Evolutionary conservation across 2,888 invertebrate species (phyloP).

Genomic region (Camponotus fellah): DNA sequence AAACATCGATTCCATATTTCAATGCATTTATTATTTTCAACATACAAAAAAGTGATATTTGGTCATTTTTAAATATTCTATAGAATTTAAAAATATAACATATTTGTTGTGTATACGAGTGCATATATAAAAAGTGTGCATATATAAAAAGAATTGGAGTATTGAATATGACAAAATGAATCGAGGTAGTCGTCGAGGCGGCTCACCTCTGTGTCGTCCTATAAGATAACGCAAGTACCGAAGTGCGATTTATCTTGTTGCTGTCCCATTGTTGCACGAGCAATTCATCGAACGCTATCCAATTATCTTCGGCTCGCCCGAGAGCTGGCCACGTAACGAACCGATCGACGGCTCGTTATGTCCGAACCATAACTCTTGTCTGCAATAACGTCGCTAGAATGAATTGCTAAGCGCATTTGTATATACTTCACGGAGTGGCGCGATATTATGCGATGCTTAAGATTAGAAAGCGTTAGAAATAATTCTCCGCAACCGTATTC

Average conservation of each 20-base stretch:
- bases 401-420: conserved; percentile 66
- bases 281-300: conserved; percentile 70
- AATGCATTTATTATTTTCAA: not conserved
- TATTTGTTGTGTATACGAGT: not conserved
- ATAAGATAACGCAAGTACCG: conserved; percentile 1
- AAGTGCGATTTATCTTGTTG: conserved; percentile 62
- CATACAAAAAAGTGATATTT: not conserved
- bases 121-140: not conserved
- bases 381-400: conserved; percentile 70
- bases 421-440: conserved; percentile 31
- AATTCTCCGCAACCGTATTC: conserved; percentile 36
- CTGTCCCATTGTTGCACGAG: conserved; percentile 68
- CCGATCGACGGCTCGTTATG: conserved; percentile 75
- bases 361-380: conserved; percentile 68
- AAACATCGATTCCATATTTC: not conserved
- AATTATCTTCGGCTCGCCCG: conserved; percentile 68
- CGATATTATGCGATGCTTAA: conserved; percentile 62
- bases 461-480: conserved; percentile 67
- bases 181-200: conserved; percentile 8
- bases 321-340: conserved; percentile 67
- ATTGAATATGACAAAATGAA: conserved; percentile 3
- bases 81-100: not conserved
- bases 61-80: not conserved
- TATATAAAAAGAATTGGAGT: not conserved
- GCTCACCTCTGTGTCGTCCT: conserved; percentile 11